Evolutionary conservation across 2,113 vertebrate genomes (phyloP).

Genomic region (Gobio gobio): DNA sequence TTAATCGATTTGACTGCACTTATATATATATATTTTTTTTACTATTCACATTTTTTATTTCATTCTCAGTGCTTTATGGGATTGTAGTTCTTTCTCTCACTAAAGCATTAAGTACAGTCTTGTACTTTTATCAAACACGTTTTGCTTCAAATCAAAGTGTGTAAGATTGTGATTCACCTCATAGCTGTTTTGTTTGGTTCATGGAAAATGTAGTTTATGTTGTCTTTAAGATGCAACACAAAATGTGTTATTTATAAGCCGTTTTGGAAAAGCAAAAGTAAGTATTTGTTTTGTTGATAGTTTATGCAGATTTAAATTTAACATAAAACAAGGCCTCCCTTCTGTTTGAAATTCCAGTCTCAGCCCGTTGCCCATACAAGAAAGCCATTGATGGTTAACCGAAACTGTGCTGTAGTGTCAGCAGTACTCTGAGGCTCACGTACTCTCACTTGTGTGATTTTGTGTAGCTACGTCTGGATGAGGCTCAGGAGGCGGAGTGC

Average conservation of each 20-base stretch:
- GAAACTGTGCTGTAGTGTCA: background rate
- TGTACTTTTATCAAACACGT: background rate
- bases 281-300: background rate
- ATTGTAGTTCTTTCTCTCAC: too few species aligned
- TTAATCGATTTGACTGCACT: too few species aligned
- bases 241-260: background rate
- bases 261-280: background rate
- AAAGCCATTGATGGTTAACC: background rate
- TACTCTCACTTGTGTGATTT: constrained; percentile 30
- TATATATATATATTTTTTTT: too few species aligned
- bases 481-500: constrained; percentile 98
- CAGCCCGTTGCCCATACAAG: background rate
- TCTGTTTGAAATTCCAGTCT: constrained; percentile 20
- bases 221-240: background rate
- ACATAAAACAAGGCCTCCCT: background rate
- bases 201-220: background rate
- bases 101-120: background rate
- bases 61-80: too few species aligned
- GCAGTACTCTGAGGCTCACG: background rate
- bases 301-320: background rate
- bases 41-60: too few species aligned
- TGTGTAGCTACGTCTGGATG: constrained; percentile 92
- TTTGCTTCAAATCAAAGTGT: background rate
- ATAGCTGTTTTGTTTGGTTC: background rate
- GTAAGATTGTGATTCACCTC: background rate